phyloP scores from a whole-genome alignment of 2,113 vertebrate genomes.

The Periophthalmus modestus region DNA sequence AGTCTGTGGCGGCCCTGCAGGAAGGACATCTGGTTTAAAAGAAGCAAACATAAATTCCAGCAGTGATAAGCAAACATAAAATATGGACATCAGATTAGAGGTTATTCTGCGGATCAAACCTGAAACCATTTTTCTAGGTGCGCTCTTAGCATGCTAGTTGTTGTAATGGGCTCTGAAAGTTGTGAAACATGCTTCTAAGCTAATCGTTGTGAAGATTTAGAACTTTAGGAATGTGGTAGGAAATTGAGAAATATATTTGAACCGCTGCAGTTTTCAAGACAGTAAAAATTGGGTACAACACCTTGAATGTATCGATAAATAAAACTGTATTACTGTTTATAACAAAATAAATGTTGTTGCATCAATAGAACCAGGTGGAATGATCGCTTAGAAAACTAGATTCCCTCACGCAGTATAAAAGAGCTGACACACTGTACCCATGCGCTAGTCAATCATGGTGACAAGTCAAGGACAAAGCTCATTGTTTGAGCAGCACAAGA shows the following conservation, averaged over 20 bases:
- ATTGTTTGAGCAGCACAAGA: conserved; percentile 3
- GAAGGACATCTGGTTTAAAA: not conserved
- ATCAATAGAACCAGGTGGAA: not conserved
- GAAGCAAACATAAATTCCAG: not conserved
- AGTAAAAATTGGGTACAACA: too few relatives aligned
- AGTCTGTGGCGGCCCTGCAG: too few relatives aligned
- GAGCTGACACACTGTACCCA: not conserved
- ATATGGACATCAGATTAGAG: too few relatives aligned
- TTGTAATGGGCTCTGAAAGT: too few relatives aligned
- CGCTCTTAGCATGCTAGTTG: too few relatives aligned
- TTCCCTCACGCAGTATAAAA: not conserved
- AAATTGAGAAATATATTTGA: too few relatives aligned
- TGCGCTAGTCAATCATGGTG: conserved; percentile 7
- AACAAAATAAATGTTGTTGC: not conserved
- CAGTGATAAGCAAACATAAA: too few relatives aligned
- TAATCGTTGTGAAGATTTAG: too few relatives aligned
- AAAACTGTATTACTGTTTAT: not conserved
- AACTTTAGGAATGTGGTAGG: too few relatives aligned
- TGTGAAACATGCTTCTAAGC: too few relatives aligned
- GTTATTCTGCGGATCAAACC: not conserved
- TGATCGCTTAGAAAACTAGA: not conserved
- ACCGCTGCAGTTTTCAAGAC: too few relatives aligned
- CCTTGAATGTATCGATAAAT: not conserved
- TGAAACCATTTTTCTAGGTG: not conserved
- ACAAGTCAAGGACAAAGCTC: conserved; percentile 9